A percentile compares a stretch with the other conserved stretches of the same genome.
Conservation (phyloP, 2,888 invertebrate species). For the Epirrhoe alternata region DNA sequence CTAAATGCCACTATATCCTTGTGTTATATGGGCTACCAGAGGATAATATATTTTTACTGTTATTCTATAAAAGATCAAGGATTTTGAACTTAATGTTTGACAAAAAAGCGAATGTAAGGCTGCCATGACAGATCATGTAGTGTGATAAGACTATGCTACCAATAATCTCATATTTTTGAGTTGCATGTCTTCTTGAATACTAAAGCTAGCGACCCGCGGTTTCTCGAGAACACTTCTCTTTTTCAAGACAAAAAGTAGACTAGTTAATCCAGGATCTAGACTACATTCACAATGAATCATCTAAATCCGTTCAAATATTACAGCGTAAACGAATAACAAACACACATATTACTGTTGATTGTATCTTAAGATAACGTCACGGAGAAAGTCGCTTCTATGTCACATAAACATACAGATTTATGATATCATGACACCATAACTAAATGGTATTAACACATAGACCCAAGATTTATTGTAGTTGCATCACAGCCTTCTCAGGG, state of each 20-base stretch:
- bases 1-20: constrained; percentile 39
- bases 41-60: constrained; percentile 32
- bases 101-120: constrained; percentile 1
- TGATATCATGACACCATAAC: constrained; percentile 29
- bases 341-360: constrained; percentile 5
- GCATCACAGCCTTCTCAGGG: constrained; percentile 20
- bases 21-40: constrained; percentile 15
- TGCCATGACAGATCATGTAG: background rate
- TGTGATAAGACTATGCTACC: background rate
- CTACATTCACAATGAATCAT: too few relatives aligned
- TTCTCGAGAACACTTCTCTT: too few relatives aligned
- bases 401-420: constrained; percentile 22
- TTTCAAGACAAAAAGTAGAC: too few relatives aligned
- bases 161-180: too few relatives aligned
- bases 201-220: too few relatives aligned
- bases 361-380: constrained; percentile 22
- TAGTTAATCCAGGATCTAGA: too few relatives aligned
- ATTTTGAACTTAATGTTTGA: constrained; percentile 15
- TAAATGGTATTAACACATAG: constrained; percentile 21
- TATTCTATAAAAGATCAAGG: constrained; percentile 37
- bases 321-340: background rate
- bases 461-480: constrained; percentile 20
- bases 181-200: too few relatives aligned
- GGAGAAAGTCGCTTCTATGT: constrained; percentile 33
- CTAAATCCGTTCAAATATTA: too few relatives aligned